These are phyloP conservation scores for Cephalopholis sonnerati DNA, from an alignment of 2,113 vertebrate species.

Conservation along the genomic window DNA sequence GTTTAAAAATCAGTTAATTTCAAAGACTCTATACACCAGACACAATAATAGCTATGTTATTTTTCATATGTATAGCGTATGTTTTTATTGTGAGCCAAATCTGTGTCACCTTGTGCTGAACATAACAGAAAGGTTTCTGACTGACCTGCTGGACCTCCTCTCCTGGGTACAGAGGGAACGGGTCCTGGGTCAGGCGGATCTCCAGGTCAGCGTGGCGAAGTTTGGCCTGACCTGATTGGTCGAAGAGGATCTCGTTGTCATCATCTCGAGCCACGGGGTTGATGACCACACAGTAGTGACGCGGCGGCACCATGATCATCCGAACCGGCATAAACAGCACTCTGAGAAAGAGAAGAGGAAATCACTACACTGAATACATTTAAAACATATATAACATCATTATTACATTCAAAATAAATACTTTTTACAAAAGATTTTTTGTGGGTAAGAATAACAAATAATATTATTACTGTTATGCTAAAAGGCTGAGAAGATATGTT, in stretches of 20 bases:
- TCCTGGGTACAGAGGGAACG: slow-evolving; percentile 90
- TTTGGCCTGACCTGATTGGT: slow-evolving; percentile 88
- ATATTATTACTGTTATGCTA: no score
- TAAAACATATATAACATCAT: background rate
- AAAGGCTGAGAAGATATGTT: no score
- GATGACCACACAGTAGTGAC: slow-evolving; percentile 89
- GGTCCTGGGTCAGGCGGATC: slow-evolving; percentile 90
- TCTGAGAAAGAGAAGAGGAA: slow-evolving; percentile 67
- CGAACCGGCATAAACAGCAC: slow-evolving; percentile 85
- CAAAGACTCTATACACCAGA: no score
- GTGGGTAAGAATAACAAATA: no score
- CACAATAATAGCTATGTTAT: no score
- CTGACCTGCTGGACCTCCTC: slow-evolving; percentile 88
- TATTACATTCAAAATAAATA: no score
- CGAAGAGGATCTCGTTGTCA: slow-evolving; percentile 75
- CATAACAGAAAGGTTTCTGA: background rate
- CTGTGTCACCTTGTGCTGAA: no score
- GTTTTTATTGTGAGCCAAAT: background rate
- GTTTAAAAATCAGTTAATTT: no score
- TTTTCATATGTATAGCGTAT: background rate
- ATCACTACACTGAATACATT: no score
- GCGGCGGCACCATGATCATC: slow-evolving; percentile 91
- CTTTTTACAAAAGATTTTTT: no score
- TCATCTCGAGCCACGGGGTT: slow-evolving; percentile 86
- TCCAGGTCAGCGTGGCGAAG: slow-evolving; percentile 92